Evolutionary conservation across 2,888 invertebrate genomes (phyloP), one percentile per base, ranked within the genome.

Genomic region (Andricus curvator): DNA sequence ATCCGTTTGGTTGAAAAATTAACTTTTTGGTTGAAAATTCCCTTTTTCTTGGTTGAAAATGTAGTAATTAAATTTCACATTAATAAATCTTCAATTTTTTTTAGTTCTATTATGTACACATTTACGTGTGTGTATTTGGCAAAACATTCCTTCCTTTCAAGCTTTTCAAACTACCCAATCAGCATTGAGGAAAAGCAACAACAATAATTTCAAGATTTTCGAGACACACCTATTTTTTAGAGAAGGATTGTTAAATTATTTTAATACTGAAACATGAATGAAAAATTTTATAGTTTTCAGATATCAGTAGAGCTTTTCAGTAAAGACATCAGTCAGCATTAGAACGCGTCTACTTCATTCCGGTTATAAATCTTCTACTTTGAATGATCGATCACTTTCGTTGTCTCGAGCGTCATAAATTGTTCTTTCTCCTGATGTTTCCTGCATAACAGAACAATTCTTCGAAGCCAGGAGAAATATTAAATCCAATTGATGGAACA

Each of bases 261-360:
- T 22, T 9, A 22, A 11, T 22, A 4, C 11, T 48, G 48, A 17
- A 17, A 51, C 1, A 29, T 29, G 17, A n/a, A 20, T 4, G 51
- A 51, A 5, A 51, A 25, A 29, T 51, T 70, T 70, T 51, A 29
- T 33, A 20, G 51, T n/a, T 29, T 25, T 15, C 48, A 20, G 81
- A 77, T 80, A 78, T 81, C 64, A 67, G 41, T 17, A 37, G 70
- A 84, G 80, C 82, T 84, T 84, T 80, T 78, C 62, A 11, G 67
- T 60, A 80, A 56, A 81, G 74, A 80, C 60, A 84, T 82, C 79
- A 81, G 66, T 70, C 70, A 25, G 70, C 29, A 20, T 70, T 48
- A 44, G 29, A 51, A 29, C n/a, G 60, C 22, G 51, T 48, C 29
- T 70, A 51, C 44, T 33, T 70, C 51, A 20, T 70, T 68, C 15